phyloP scores from a whole-genome alignment of 2,797 vertebrate species.

The Rallus crepitans region DNA sequence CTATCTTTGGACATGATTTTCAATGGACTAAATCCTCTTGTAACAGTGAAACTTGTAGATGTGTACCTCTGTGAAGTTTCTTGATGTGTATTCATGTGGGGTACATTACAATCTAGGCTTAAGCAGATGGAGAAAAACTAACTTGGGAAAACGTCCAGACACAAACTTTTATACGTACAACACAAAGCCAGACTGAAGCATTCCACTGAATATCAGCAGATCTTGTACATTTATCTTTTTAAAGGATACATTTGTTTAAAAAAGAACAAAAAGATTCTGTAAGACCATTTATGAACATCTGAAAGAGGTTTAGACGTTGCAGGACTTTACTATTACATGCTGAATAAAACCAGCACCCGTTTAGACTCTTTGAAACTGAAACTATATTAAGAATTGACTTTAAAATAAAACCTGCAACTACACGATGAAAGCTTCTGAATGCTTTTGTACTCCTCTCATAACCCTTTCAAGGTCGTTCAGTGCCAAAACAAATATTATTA shows the following conservation, averaged over 20 bases:
- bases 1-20: background rate
- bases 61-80: background rate
- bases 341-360: background rate
- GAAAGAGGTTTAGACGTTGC: background rate
- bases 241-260: background rate
- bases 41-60: background rate
- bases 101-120: background rate
- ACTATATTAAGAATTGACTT: conserved; percentile 56
- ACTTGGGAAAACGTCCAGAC: background rate
- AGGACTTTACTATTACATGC: background rate
- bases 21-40: background rate
- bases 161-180: background rate
- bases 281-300: conserved; percentile 11
- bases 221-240: conserved; percentile 1
- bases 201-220: conserved; percentile 17
- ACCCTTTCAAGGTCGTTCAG: conserved; percentile 45
- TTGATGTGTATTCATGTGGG: background rate
- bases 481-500: conserved; percentile 72
- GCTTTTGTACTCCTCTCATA: conserved; percentile 58
- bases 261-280: background rate
- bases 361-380: conserved; percentile 44
- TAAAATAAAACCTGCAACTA: conserved; percentile 62
- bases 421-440: conserved; percentile 63
- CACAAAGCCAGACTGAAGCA: conserved; percentile 15
- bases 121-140: background rate